Evolutionary conservation across 2,888 invertebrate genomes (phyloP).

Genomic region (Rhodophaea formosa): DNA sequence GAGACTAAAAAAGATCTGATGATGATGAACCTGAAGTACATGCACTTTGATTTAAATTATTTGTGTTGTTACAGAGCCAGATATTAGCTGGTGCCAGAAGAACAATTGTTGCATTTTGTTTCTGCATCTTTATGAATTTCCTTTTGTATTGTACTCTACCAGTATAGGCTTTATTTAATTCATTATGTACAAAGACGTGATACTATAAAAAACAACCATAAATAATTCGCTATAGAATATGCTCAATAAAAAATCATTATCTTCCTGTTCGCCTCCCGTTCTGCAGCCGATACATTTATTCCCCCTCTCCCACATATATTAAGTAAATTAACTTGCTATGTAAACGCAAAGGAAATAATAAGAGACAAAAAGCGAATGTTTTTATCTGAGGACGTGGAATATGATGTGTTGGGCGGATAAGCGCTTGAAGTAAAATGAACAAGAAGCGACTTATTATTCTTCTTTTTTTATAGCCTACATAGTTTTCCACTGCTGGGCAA

Average conservation of each 20-base stretch:
- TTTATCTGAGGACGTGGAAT: conserved; percentile 8
- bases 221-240: background rate
- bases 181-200: too few relatives aligned
- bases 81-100: too few relatives aligned
- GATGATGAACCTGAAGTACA: too few relatives aligned
- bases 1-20: too few relatives aligned
- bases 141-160: too few relatives aligned
- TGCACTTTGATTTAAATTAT: too few relatives aligned
- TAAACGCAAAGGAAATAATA: conserved; percentile 4
- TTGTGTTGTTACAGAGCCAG: too few relatives aligned
- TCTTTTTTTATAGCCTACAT: too few relatives aligned
- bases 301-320: conserved; percentile 10
- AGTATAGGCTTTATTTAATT: too few relatives aligned
- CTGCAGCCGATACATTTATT: conserved; percentile 3
- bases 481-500: too few relatives aligned
- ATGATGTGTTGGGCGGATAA: conserved; percentile 6
- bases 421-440: background rate
- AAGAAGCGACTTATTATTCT: background rate
- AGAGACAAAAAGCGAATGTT: conserved; percentile 17
- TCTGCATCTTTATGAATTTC: too few relatives aligned
- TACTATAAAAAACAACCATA: background rate
- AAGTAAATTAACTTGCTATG: conserved; percentile 11
- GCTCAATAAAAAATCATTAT: background rate
- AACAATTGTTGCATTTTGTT: too few relatives aligned
- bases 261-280: background rate